Percentiles rank a stretch among this genome's conserved stretches.
These are phyloP conservation scores for Melanotus villosus DNA, from an alignment of 2,888 invertebrate species.

Conservation along the genomic window DNA sequence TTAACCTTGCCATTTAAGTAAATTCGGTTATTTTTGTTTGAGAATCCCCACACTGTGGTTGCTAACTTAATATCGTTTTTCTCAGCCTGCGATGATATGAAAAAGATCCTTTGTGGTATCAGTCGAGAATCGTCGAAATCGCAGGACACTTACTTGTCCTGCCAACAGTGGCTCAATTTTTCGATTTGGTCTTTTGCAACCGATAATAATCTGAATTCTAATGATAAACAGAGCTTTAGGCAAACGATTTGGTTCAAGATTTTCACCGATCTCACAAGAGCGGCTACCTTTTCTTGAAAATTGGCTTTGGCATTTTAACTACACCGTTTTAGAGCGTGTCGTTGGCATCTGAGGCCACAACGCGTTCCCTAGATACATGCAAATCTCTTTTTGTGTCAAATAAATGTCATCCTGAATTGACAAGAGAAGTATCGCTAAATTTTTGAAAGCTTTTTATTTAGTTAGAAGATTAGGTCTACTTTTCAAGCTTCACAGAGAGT, in stretches of 20 bases:
- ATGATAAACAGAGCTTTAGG: slow-evolving; percentile 10
- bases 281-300: slow-evolving; percentile 4
- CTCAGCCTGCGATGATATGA: no score
- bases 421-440: slow-evolving; percentile 23
- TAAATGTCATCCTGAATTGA: slow-evolving; percentile 34
- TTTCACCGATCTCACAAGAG: neutral
- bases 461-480: slow-evolving; percentile 1
- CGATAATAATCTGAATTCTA: slow-evolving; percentile 3
- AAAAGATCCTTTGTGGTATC: neutral
- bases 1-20: no score
- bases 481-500: no score
- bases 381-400: slow-evolving; percentile 35
- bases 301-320: slow-evolving; percentile 35
- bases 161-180: neutral
- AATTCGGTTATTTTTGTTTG: no score
- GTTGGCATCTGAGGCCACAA: slow-evolving; percentile 21
- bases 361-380: slow-evolving; percentile 33
- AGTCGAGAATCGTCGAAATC: slow-evolving; percentile 2
- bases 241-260: neutral
- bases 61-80: no score
- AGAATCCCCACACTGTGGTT: no score
- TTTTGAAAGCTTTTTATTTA: slow-evolving; percentile 20
- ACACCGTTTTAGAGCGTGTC: slow-evolving; percentile 27
- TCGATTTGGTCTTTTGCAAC: neutral
- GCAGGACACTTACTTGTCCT: neutral